phyloP scores from a whole-genome alignment of 2,113 vertebrate species.

The Phainopepla nitens region DNA sequence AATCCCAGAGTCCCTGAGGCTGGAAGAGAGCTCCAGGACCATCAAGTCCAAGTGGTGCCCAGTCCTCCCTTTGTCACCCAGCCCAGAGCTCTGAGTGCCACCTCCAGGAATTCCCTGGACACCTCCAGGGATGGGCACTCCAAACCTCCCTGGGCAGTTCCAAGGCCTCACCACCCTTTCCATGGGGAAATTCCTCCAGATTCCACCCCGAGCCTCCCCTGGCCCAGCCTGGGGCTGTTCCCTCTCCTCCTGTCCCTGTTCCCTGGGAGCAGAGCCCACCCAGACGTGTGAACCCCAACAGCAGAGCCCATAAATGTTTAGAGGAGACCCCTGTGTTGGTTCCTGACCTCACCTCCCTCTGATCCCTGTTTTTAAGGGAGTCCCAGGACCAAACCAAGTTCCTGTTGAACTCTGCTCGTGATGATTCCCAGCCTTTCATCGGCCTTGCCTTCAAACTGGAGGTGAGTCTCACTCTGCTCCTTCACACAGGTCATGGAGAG shows the following conservation, averaged over 20 bases:
- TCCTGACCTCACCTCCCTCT: background rate
- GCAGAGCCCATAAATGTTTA: background rate
- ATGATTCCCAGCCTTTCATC: slow-evolving; percentile 79
- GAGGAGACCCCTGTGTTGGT: background rate
- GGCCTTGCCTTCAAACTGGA: slow-evolving; percentile 96
- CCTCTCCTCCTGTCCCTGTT: background rate
- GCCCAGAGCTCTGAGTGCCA: background rate
- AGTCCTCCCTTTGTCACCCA: background rate
- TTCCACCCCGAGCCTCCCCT: fast-evolving
- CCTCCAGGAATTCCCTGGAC: background rate
- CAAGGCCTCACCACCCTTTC: fast-evolving
- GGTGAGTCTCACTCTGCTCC: slow-evolving; percentile 64
- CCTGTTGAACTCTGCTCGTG: slow-evolving; percentile 80
- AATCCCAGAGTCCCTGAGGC: background rate
- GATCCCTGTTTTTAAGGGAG: slow-evolving; percentile 64
- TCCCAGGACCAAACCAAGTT: slow-evolving; percentile 76
- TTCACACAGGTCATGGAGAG: background rate
- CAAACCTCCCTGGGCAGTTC: background rate
- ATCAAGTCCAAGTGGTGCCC: fast-evolving
- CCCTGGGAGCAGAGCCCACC: background rate
- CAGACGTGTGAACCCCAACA: fast-evolving
- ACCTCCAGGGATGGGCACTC: background rate
- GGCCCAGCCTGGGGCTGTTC: background rate
- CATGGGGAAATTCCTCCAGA: fast-evolving
- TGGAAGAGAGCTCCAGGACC: background rate